Percentiles rank a stretch among this genome's conserved stretches.
These are phyloP conservation scores for Axea sp. DNA, from an alignment of 2,888 invertebrate species.

Conservation along the genomic window DNA sequence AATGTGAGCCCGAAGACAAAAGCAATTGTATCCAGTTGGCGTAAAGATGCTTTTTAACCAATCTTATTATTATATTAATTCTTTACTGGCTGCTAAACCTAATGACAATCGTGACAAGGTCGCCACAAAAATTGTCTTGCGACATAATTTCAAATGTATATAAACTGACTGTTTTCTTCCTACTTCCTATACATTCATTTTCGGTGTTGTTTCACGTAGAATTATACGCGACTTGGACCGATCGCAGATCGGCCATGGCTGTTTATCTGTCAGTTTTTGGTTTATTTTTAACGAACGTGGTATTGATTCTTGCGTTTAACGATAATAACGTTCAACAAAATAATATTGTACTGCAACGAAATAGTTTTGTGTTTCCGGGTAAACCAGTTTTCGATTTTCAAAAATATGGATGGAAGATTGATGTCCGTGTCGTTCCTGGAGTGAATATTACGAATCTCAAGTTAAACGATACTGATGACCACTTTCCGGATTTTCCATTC, in stretches of 20 bases:
- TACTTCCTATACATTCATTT: conserved; percentile 45
- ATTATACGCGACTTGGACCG: conserved; percentile 32
- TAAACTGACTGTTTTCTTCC: conserved; percentile 65
- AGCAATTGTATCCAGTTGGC: conserved; percentile 41
- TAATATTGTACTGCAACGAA: conserved; percentile 62
- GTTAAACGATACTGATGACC: conserved; percentile 73
- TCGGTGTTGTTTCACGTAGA: conserved; percentile 39
- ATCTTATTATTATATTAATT: conserved; percentile 67
- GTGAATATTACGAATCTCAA: conserved; percentile 58
- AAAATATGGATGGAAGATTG: conserved; percentile 72
- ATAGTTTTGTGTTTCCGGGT: conserved; percentile 40
- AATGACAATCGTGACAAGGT: conserved; percentile 76
- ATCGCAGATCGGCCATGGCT: conserved; percentile 52
- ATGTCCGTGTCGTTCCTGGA: conserved; percentile 70
- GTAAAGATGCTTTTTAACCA: conserved; percentile 49
- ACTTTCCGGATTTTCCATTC: conserved; percentile 81
- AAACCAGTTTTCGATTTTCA: conserved; percentile 71
- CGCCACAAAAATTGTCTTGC: conserved; percentile 69
- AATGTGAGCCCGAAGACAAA: conserved; percentile 42
- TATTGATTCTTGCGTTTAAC: conserved; percentile 7
- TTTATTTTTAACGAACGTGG: conserved; percentile 43
- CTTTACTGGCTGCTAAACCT: conserved; percentile 35
- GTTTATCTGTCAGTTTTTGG: conserved; percentile 16
- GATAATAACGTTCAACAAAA: conserved; percentile 44
- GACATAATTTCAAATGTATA: conserved; percentile 76